Evolutionary conservation across 1,140 invertebrate species (phyloP).

Genomic region (Bemisia tabaci): DNA sequence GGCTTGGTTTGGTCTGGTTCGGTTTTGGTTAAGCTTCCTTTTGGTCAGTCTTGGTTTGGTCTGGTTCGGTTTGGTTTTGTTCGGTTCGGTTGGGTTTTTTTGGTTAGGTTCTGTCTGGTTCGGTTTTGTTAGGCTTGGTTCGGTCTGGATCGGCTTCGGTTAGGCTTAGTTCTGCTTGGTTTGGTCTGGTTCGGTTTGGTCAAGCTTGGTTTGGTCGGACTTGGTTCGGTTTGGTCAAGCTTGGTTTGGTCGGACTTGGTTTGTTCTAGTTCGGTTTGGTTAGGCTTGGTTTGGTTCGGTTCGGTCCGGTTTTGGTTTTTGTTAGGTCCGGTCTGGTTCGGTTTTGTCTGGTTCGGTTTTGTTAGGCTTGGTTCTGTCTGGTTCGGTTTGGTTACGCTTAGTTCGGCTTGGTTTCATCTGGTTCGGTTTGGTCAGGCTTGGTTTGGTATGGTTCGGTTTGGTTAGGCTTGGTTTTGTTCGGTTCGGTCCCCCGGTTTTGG

Average conservation of each 20-base stretch:
- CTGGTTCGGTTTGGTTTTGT: constrained; percentile 21
- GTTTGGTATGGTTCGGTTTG: no score
- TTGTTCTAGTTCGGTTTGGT: constrained; percentile 23
- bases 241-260: constrained; percentile 22
- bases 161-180: constrained; percentile 18
- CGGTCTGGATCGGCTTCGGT: constrained; percentile 15
- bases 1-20: constrained; percentile 15
- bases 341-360: constrained; percentile 25
- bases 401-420: no score
- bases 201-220: constrained; percentile 20
- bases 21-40: constrained; percentile 22
- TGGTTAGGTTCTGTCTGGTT: constrained; percentile 22
- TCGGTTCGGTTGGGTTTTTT: constrained; percentile 21
- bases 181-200: constrained; percentile 21
- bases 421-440: no score
- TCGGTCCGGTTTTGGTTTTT: constrained; percentile 19
- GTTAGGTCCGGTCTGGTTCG: constrained; percentile 20
- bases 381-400: no score
- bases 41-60: constrained; percentile 20
- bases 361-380: constrained; percentile 22
- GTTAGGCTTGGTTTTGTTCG: no score
- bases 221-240: constrained; percentile 23
- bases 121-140: no score
- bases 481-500: no score
- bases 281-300: constrained; percentile 25